phyloP scores from a whole-genome alignment of 2,888 invertebrate species.

The Sthenelais limicola region DNA sequence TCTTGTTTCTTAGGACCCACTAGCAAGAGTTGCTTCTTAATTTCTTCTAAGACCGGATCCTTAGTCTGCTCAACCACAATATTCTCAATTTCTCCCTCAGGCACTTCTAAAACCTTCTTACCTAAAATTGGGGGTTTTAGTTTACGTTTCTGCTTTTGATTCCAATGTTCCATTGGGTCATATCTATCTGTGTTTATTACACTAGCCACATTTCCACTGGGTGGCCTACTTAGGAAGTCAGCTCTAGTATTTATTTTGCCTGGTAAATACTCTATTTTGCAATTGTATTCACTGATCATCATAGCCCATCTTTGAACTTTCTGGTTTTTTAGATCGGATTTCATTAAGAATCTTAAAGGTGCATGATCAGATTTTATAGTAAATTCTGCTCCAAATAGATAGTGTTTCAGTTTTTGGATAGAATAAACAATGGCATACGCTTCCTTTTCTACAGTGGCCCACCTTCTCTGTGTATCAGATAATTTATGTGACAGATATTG shows the following conservation, averaged over 20 bases:
- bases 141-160: not conserved
- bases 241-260: not conserved
- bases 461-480: not conserved
- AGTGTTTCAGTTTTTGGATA: slow-evolving; percentile 14
- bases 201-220: not conserved
- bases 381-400: slow-evolving; percentile 14
- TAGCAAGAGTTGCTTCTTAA: too few species aligned
- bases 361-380: not conserved
- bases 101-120: too few species aligned
- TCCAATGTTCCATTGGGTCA: slow-evolving; percentile 12
- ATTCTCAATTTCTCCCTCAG: too few species aligned
- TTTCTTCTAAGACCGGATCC: too few species aligned
- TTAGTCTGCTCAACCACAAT: too few species aligned
- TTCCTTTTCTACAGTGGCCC: slow-evolving; percentile 15
- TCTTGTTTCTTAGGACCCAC: too few species aligned
- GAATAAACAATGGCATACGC: not conserved
- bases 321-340: not conserved
- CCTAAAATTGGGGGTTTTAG: too few species aligned
- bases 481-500: slow-evolving; percentile 17
- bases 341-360: not conserved
- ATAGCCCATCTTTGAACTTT: too few species aligned
- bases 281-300: not conserved
- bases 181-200: not conserved
- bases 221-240: not conserved
- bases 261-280: not conserved